Base-by-base conservation (phyloP, 1,140 invertebrate genomes). In the Trichonephila inaurata region DNA sequence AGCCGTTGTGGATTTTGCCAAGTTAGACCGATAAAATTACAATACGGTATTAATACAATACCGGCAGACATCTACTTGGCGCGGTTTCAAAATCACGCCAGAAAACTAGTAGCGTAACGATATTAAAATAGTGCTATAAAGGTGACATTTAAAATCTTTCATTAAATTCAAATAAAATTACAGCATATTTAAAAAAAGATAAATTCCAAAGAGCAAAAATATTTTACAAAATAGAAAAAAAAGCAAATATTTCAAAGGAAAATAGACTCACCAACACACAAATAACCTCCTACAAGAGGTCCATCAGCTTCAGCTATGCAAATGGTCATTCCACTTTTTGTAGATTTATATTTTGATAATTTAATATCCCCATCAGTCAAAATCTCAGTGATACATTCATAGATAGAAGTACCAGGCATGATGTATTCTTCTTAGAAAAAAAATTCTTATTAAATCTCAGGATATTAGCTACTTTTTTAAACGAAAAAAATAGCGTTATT, bases 261-360 rank as follows among this genome's bases (percentile, higher is more conserved):
- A 12, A 90, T 58, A 89, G 3, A 95, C 96, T 96, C 96, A 98
- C 98, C 98, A 40, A 98, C 95, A 95, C 97, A 97, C 95, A 99
- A 98, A 95, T 97, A 98, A 93, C 98, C 98, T 95, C 97, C 97
- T 1, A 98, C 98, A 60, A 98, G 96, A 24, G 98, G 98, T 14
- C 98, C 98, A 94, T 98, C 97, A 10, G 98, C 97, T 95, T 98
- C 97, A 18, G 97, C 98, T 94, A 98, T 97, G 94, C 97, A 97
- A 81, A 99, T 96, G 21, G 97, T 97, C 18, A 99, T 95, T 14
- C 98, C 98, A 12, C 98, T 98, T 94, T 96, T 97, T 89, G 96
- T 96, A 1, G 98, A 98, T 94, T 97, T 97, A 95, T 98, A 98
- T 96, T 98, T 98, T 94, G 97, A 97, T 5, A 98, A 97, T 72